Evolutionary conservation across 1,140 invertebrate species (phyloP).

Genomic region (Caerostris darwini): DNA sequence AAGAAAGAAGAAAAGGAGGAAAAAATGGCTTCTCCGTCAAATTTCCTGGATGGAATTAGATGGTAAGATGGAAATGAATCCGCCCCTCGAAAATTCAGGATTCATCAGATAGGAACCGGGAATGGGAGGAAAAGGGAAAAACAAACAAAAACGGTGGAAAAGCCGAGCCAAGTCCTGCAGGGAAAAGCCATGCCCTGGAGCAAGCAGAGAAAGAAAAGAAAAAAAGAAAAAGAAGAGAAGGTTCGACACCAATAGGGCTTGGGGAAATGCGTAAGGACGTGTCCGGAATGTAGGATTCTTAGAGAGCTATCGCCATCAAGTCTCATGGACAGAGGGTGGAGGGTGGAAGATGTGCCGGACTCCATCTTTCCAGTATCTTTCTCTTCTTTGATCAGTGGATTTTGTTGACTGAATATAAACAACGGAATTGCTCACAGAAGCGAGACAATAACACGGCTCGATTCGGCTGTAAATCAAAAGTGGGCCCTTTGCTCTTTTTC

Average conservation of each 20-base stretch:
- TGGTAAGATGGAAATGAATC: constrained; percentile 75
- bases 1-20: constrained; percentile 30
- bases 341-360: constrained; percentile 67
- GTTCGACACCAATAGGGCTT: constrained; percentile 73
- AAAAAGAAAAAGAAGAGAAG: constrained; percentile 19
- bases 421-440: constrained; percentile 57
- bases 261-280: constrained; percentile 64
- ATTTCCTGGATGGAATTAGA: constrained; percentile 76
- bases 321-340: constrained; percentile 62
- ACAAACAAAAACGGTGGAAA: constrained; percentile 20
- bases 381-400: constrained; percentile 68
- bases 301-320: constrained; percentile 66
- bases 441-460: constrained; percentile 62
- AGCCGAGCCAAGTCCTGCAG: background rate
- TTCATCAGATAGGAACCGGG: constrained; percentile 54
- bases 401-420: constrained; percentile 77
- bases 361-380: background rate
- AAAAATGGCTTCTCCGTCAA: constrained; percentile 68
- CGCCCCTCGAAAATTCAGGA: constrained; percentile 63
- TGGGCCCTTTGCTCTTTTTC: constrained; percentile 54
- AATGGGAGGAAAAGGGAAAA: background rate
- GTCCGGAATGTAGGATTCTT: constrained; percentile 49
- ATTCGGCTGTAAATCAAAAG: constrained; percentile 70
- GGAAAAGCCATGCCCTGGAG: constrained; percentile 7
- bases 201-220: constrained; percentile 15